Evolutionary conservation across 2,797 vertebrate species (phyloP).

Genomic region (Phalloptychus januarius): DNA sequence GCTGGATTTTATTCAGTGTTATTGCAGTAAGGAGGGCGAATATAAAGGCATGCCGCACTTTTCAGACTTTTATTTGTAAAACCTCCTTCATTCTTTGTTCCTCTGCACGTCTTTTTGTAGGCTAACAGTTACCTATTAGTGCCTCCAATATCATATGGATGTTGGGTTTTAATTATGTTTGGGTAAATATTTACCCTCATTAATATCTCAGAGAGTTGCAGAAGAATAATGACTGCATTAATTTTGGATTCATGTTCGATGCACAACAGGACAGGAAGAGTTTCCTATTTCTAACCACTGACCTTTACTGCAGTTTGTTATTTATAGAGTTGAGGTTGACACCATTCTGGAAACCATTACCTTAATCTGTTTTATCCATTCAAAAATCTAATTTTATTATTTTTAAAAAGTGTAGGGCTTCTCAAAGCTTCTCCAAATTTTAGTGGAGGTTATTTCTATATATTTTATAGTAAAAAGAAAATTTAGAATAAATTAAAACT

Average conservation of each 20-base stretch:
- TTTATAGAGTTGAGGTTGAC: too few relatives aligned
- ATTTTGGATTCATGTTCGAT: neutral
- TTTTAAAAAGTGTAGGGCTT: too few relatives aligned
- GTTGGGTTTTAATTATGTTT: neutral
- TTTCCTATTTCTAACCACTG: too few relatives aligned
- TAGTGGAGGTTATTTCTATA: neutral
- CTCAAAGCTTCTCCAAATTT: neutral
- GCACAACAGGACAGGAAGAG: too few relatives aligned
- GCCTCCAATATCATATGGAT: neutral
- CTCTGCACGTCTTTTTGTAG: neutral
- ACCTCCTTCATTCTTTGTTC: neutral
- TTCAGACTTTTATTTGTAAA: too few relatives aligned
- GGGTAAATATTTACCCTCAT: neutral
- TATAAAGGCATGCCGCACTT: too few relatives aligned
- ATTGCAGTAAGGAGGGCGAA: too few relatives aligned
- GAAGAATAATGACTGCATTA: neutral
- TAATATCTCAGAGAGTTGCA: neutral
- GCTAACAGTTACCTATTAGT: neutral
- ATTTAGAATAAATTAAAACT: neutral
- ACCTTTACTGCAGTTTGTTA: too few relatives aligned
- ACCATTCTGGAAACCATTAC: neutral
- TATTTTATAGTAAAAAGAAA: neutral
- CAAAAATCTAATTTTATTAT: neutral
- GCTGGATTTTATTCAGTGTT: too few relatives aligned
- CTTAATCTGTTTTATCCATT: neutral